These are phyloP conservation scores for Anabas testudineus DNA, from an alignment of 2,797 vertebrate species.

Conservation along the genomic window DNA sequence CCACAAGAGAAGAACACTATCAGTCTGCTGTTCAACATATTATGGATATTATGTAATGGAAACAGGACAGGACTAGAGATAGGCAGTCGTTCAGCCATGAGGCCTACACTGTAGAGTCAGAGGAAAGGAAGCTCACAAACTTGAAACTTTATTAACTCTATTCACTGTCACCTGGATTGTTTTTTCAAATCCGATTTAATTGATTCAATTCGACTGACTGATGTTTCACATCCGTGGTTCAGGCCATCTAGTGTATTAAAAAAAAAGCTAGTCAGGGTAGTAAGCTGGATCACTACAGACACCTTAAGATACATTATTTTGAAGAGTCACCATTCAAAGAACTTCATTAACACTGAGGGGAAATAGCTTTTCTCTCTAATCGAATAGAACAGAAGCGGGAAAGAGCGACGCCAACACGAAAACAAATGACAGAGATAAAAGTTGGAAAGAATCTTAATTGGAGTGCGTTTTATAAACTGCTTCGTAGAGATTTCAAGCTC, in stretches of 20 bases:
- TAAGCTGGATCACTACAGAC: neutral
- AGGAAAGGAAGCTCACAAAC: constrained; percentile 2
- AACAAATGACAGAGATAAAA: too few relatives aligned
- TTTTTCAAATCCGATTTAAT: too few relatives aligned
- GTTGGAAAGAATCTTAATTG: too few relatives aligned
- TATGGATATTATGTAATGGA: constrained; percentile 16
- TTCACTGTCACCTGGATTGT: neutral
- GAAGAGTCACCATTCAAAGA: too few relatives aligned
- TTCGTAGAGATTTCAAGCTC: too few relatives aligned
- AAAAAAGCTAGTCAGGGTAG: neutral
- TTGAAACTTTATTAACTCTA: neutral
- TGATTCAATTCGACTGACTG: neutral
- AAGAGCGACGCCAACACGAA: too few relatives aligned
- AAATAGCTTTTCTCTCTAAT: too few relatives aligned
- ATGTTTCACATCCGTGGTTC: constrained; percentile 6
- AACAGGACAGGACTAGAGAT: neutral
- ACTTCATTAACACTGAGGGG: too few relatives aligned
- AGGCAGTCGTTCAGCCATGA: neutral
- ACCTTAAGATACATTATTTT: neutral
- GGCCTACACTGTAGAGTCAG: neutral
- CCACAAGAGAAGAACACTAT: constrained; percentile 15
- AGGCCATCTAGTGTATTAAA: neutral
- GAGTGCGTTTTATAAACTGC: too few relatives aligned
- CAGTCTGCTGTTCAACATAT: constrained; percentile 21
- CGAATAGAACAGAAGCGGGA: too few relatives aligned